These are phyloP conservation scores for Zaprionus camerounensis DNA, from an alignment of 1,140 invertebrate species.

Conservation along the genomic window DNA sequence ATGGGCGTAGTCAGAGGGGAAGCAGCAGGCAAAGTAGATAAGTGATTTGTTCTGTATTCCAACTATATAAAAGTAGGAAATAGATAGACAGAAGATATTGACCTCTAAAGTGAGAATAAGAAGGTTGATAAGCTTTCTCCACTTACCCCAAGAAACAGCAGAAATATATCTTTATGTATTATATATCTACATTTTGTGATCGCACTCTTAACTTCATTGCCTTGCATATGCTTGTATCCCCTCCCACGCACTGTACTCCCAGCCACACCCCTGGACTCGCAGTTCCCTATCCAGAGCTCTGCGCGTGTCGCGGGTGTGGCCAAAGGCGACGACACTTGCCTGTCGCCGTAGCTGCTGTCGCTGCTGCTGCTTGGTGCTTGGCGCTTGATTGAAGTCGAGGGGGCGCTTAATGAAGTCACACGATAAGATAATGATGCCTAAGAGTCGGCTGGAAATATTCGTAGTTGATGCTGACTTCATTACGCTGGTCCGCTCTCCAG, in stretches of 20 bases:
- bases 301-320: conserved; percentile 51
- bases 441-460: conserved; percentile 33
- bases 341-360: conserved; percentile 20
- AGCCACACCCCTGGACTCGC: neutral
- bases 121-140: no score
- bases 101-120: no score
- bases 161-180: no score
- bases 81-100: no score
- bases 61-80: no score
- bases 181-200: no score
- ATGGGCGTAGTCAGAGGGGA: neutral
- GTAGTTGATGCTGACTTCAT: conserved; percentile 34
- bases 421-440: conserved; percentile 59
- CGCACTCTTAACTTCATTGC: neutral
- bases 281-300: conserved; percentile 20
- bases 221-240: neutral
- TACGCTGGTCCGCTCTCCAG: neutral
- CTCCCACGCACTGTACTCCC: neutral
- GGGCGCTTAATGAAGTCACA: conserved; percentile 55
- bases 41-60: no score
- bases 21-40: neutral
- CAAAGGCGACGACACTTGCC: conserved; percentile 52
- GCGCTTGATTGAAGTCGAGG: conserved; percentile 45
- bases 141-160: no score
- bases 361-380: conserved; percentile 23